phyloP scores from a whole-genome alignment of 64 coral and sea anemone genomes.

The Hydrozoanthus tunicans region DNA sequence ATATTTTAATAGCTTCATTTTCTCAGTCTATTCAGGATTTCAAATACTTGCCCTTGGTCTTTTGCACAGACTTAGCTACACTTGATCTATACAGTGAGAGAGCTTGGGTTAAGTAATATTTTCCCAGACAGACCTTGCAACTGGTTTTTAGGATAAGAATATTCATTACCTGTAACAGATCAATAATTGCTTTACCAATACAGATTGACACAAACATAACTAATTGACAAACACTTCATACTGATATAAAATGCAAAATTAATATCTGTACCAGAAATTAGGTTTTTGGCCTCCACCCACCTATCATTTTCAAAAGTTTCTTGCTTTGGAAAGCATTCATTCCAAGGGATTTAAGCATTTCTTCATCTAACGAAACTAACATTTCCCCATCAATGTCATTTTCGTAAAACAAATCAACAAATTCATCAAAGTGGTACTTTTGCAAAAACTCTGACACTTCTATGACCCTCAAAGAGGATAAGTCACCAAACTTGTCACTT shows the following conservation, averaged over 20 bases:
- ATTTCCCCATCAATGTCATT: conserved; percentile 88
- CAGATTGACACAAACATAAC: no score
- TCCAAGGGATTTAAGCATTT: conserved; percentile 80
- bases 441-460: conserved; percentile 76
- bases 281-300: conserved; percentile 87
- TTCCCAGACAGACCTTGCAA: no score
- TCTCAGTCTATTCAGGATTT: no score
- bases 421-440: conserved; percentile 65
- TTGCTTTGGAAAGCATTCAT: conserved; percentile 90
- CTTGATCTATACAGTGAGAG: no score
- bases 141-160: no score
- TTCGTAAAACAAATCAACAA: conserved; percentile 65
- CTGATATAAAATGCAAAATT: not conserved
- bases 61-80: no score
- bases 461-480: conserved; percentile 59
- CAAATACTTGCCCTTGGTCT: no score
- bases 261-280: not conserved
- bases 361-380: conserved; percentile 64
- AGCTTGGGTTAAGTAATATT: no score
- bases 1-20: no score
- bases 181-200: no score
- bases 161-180: no score
- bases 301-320: conserved; percentile 73
- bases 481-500: conserved; percentile 38
- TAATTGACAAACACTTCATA: no score